Percentiles rank a stretch among this genome's conserved stretches.
These are phyloP conservation scores for Drosophila arizonae DNA, from an alignment of 1,140 invertebrate species.

Conservation along the genomic window DNA sequence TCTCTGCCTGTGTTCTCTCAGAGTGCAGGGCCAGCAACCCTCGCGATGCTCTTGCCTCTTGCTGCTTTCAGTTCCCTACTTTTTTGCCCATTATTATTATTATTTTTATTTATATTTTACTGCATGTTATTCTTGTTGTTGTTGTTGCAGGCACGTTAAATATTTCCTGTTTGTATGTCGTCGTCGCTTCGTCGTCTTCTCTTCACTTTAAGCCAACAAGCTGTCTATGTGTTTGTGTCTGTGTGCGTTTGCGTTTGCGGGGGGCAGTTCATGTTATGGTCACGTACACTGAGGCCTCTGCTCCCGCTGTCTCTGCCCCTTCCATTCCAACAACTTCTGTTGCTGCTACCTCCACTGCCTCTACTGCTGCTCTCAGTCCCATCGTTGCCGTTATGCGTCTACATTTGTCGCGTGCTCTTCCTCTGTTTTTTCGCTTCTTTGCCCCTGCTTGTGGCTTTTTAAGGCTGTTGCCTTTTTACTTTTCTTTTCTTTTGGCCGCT, in stretches of 20 bases:
- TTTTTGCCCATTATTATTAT: constrained; percentile 75
- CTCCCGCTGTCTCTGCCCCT: background rate
- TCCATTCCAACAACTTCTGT: too few species aligned
- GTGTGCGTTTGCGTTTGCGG: constrained; percentile 17
- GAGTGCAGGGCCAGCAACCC: constrained; percentile 35
- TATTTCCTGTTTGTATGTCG: constrained; percentile 76
- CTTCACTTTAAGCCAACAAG: constrained; percentile 64
- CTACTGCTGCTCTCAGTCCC: constrained; percentile 28
- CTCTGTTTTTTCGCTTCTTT: constrained; percentile 3
- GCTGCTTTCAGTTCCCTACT: constrained; percentile 54
- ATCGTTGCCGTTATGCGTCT: constrained; percentile 48
- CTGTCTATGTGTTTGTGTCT: constrained; percentile 40
- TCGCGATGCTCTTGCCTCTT: constrained; percentile 28
- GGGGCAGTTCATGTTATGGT: constrained; percentile 75
- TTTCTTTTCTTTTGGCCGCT: constrained; percentile 40
- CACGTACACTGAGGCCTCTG: constrained; percentile 53
- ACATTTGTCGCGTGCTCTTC: constrained; percentile 38
- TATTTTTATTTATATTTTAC: constrained; percentile 78
- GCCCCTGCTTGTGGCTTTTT: constrained; percentile 34
- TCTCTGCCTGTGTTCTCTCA: background rate
- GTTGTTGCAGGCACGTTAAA: constrained; percentile 77
- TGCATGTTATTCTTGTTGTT: constrained; percentile 52
- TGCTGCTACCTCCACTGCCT: constrained; percentile 1
- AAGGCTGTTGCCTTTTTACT: constrained; percentile 48
- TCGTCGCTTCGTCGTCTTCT: constrained; percentile 35